Evolutionary conservation across 2,113 vertebrate species (phyloP).

Genomic region (Australoheros scitulus): DNA sequence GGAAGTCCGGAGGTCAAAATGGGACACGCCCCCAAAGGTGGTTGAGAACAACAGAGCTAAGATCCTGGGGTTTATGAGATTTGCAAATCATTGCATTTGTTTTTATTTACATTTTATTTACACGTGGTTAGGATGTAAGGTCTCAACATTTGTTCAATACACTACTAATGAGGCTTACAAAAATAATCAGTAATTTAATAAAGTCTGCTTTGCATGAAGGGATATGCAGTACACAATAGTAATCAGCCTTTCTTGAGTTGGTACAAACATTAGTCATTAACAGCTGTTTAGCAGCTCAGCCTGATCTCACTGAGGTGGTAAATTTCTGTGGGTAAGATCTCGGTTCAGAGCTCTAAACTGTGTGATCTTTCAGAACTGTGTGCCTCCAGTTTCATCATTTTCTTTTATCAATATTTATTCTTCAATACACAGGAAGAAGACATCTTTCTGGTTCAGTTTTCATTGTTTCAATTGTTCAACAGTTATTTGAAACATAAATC

Average conservation of each 20-base stretch:
- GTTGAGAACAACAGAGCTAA: too few relatives aligned
- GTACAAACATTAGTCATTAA: too few relatives aligned
- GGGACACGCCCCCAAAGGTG: too few relatives aligned
- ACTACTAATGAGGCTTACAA: background rate
- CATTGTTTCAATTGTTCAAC: background rate
- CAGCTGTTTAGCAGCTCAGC: background rate
- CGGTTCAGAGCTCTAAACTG: too few relatives aligned
- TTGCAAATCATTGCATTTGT: too few relatives aligned
- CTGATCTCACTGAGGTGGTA: background rate
- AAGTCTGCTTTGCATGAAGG: background rate
- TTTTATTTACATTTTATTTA: too few relatives aligned
- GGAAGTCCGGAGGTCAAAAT: too few relatives aligned
- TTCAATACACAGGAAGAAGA: background rate
- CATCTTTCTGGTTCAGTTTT: background rate
- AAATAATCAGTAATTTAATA: background rate
- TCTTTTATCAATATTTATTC: accelerated
- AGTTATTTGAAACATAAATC: background rate
- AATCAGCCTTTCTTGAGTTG: background rate
- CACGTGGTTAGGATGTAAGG: too few relatives aligned
- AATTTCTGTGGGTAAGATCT: background rate
- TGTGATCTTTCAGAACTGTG: accelerated
- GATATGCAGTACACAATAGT: background rate
- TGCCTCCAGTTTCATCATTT: background rate
- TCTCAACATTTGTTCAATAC: too few relatives aligned
- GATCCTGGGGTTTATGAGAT: too few relatives aligned